Evolutionary conservation across 2,113 vertebrate species (phyloP).

Genomic region (Nothoprocta pentlandii): DNA sequence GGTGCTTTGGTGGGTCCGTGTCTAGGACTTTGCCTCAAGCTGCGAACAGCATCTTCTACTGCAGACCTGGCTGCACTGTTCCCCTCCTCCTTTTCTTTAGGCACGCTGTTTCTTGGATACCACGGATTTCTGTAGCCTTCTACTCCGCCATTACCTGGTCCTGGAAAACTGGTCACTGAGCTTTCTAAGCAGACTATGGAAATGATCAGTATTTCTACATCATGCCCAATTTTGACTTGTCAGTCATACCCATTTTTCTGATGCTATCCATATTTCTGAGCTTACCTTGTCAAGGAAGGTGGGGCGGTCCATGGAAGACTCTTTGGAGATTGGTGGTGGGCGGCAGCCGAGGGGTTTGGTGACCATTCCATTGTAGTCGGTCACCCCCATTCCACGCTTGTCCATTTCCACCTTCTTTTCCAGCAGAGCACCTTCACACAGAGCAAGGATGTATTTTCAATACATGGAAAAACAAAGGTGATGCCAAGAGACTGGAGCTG

Average conservation of each 20-base stretch:
- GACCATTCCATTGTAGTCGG: slow-evolving; percentile 94
- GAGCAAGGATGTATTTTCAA: neutral
- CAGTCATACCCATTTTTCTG: neutral
- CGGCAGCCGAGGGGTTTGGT: slow-evolving; percentile 94
- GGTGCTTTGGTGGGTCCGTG: neutral
- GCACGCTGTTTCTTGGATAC: neutral
- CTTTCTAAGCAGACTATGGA: neutral
- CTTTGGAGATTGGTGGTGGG: slow-evolving; percentile 95
- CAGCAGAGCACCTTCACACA: slow-evolving; percentile 89
- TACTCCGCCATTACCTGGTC: neutral
- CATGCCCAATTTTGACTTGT: too few species aligned
- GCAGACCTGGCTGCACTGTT: neutral
- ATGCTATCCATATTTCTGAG: neutral
- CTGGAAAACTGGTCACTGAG: neutral
- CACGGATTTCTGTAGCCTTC: neutral
- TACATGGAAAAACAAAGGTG: neutral
- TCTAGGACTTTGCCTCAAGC: neutral
- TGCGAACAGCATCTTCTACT: neutral
- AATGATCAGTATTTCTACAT: neutral
- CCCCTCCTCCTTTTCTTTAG: neutral
- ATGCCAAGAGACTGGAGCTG: neutral
- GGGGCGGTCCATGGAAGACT: slow-evolving; percentile 93
- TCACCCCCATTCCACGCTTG: slow-evolving; percentile 95
- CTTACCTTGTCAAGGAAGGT: slow-evolving; percentile 95
- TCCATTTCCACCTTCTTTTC: slow-evolving; percentile 99